Evolutionary conservation across 2,888 invertebrate genomes (phyloP), one percentile per base, ranked within the genome.

Genomic region (Eucera pruinosa): DNA sequence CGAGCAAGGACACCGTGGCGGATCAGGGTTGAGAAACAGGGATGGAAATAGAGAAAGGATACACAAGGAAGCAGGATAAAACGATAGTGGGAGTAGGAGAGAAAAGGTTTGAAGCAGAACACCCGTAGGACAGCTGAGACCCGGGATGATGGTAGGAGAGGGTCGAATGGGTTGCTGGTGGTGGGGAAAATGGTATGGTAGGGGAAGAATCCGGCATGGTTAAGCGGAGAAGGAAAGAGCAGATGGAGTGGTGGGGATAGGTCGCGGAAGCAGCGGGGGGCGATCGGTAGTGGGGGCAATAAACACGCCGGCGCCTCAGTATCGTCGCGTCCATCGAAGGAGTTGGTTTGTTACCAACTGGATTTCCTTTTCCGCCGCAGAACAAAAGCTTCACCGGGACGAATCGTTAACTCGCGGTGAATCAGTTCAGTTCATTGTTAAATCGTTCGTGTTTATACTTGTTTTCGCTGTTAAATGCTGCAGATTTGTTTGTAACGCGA

Each of bases 251-350:
- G 67, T n/a, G 11, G 33, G 52, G 58, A 55, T 55, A 48, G 48
- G 68, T n/a, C 0, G 58, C 25, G 52, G 52, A 9, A 50, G 36
- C 39, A 27, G 58, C 66, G 80, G 55, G 79, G 74, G 67, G 67
- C 27, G 27, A 54, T 58, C 55, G 50, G 68, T 36, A 71, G 86
- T 76, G 82, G 86, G 88, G 85, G 84, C 78, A 81, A 80, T 88
- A 89, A 90, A 88, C 90, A 91, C 91, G 91, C 91, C 91, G 91
- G 91, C 91, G 91, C 91, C 86, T 88, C 90, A 91, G 91, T 91
- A 78, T 80, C 83, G 81, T 85, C 88, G 90, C 89, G 90, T 87
- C 87, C 75, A 83, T 83, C 76, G 84, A 71, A 72, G 80, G 64
- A 80, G 65, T 78, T 23, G 84, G 64, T 70, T 86, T 80, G 83